Evolutionary conservation across 2,888 invertebrate species (phyloP).

Genomic region (Drosophila robusta): DNA sequence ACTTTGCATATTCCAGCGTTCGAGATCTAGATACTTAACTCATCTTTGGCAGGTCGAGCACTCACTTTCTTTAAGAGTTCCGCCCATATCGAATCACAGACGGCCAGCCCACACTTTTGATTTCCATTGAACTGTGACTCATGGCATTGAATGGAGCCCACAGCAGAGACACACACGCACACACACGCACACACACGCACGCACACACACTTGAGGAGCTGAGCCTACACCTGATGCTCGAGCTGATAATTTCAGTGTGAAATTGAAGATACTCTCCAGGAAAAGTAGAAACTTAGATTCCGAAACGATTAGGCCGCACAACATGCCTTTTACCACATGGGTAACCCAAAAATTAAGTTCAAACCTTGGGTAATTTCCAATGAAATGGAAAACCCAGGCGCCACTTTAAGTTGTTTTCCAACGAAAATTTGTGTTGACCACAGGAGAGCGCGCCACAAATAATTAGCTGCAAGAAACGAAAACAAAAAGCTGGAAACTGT

Average conservation of each 20-base stretch:
- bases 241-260: constrained; percentile 53
- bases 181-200: background rate
- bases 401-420: constrained; percentile 54
- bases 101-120: constrained; percentile 49
- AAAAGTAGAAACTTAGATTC: constrained; percentile 52
- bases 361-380: constrained; percentile 62
- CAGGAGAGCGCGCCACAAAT: constrained; percentile 62
- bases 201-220: background rate
- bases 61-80: constrained; percentile 60
- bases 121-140: constrained; percentile 54
- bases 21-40: constrained; percentile 47
- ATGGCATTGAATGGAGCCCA: constrained; percentile 13
- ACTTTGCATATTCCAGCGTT: constrained; percentile 23
- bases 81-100: constrained; percentile 52
- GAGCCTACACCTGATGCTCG: constrained; percentile 51
- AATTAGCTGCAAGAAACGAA: constrained; percentile 54
- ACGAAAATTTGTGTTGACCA: constrained; percentile 46
- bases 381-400: constrained; percentile 69
- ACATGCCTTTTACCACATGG: constrained; percentile 55
- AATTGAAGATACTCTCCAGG: constrained; percentile 39
- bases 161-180: constrained; percentile 7
- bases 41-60: constrained; percentile 58
- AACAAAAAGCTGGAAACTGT: constrained; percentile 42
- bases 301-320: constrained; percentile 57
- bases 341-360: constrained; percentile 47